A percentile compares a stretch with the other conserved stretches of the same genome.
Conservation (phyloP, 1,140 invertebrate genomes). For the Oryzaephilus surinamensis region DNA sequence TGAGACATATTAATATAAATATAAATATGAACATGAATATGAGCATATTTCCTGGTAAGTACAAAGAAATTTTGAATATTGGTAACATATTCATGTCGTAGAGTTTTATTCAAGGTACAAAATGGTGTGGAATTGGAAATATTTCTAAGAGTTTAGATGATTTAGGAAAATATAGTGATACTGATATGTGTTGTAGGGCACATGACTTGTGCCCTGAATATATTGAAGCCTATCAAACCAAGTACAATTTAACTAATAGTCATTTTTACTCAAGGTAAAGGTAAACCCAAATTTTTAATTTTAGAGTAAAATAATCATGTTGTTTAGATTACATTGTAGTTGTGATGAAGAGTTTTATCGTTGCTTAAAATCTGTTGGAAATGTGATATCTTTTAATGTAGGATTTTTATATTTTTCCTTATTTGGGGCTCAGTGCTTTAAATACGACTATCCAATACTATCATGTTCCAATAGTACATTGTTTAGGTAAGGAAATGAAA, state of each 20-base stretch:
- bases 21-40: too few relatives aligned
- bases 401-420: constrained; percentile 56
- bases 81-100: constrained; percentile 2
- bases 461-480: constrained; percentile 34
- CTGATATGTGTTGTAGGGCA: constrained; percentile 65
- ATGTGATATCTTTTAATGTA: constrained; percentile 41
- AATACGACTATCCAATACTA: constrained; percentile 51
- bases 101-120: constrained; percentile 37
- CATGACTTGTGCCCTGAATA: constrained; percentile 64
- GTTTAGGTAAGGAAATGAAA: constrained; percentile 24
- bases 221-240: constrained; percentile 45
- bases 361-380: constrained; percentile 47
- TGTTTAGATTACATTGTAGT: constrained; percentile 46
- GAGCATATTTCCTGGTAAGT: constrained; percentile 25
- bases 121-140: constrained; percentile 67
- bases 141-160: constrained; percentile 55
- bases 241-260: constrained; percentile 51
- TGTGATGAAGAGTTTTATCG: constrained; percentile 58
- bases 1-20: too few relatives aligned
- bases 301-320: neutral
- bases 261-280: constrained; percentile 26
- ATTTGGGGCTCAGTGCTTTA: constrained; percentile 54
- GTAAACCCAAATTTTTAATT: too few relatives aligned
- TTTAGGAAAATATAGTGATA: constrained; percentile 50
- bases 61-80: neutral